Conservation (phyloP, 1,140 invertebrate genomes). For the Monomorium pharaonis region DNA sequence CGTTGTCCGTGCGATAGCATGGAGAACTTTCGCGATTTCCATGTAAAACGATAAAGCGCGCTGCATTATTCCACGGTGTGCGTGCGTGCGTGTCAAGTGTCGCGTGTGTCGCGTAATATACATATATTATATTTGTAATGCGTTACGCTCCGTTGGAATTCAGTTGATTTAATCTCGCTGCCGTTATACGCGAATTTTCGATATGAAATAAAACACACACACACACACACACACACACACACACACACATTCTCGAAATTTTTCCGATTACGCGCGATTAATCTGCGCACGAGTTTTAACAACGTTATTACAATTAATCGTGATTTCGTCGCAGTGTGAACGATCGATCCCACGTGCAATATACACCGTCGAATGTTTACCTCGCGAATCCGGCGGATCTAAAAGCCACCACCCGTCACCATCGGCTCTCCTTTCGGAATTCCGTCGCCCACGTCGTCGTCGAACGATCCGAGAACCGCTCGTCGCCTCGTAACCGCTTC, state of each 20-base stretch:
- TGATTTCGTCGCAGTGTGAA: not conserved
- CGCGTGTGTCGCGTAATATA: slow-evolving; percentile 4
- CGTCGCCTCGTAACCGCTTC: slow-evolving; percentile 11
- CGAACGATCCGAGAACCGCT: not conserved
- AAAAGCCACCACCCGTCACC: too few species aligned
- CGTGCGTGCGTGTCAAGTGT: not conserved
- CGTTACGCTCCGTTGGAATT: not conserved
- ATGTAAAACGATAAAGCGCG: slow-evolving; percentile 13
- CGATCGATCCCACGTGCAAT: too few species aligned
- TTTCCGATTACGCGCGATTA: not conserved
- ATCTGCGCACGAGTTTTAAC: not conserved
- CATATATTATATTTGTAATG: slow-evolving; percentile 8
- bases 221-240: too few species aligned
- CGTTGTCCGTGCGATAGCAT: not conserved
- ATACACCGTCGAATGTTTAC: not conserved
- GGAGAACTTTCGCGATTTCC: not conserved
- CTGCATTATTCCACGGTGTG: not conserved
- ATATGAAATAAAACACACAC: too few species aligned
- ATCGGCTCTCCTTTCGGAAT: too few species aligned
- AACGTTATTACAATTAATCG: not conserved
- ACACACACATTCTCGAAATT: not conserved
- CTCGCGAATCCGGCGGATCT: not conserved
- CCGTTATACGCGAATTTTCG: not conserved
- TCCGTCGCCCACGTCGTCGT: too few species aligned
- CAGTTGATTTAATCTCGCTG: not conserved